Evolutionary conservation across 2,888 invertebrate species (phyloP).

Genomic region (Oligia strigilis): DNA sequence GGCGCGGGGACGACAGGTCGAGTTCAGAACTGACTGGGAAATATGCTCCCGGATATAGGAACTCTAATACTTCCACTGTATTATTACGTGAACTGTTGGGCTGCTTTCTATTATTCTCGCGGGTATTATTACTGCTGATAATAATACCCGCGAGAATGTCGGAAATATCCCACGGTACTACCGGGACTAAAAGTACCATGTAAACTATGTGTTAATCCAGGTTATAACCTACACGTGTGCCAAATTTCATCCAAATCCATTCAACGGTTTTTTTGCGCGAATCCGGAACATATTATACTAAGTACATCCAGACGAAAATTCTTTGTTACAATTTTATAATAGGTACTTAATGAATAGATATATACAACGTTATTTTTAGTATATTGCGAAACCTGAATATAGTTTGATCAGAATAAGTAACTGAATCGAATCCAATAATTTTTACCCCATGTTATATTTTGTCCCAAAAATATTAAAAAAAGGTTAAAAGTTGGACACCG

Average conservation of each 20-base stretch:
- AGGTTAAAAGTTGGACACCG: too few species aligned
- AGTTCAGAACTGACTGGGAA: not conserved
- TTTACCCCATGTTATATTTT: too few species aligned
- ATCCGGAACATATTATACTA: not conserved
- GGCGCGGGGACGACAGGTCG: not conserved
- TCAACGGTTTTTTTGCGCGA: not conserved
- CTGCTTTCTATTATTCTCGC: too few species aligned
- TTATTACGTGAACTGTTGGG: too few species aligned
- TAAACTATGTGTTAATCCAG: not conserved
- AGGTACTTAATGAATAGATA: not conserved
- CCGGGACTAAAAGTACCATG: not conserved
- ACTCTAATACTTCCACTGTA: not conserved
- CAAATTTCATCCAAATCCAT: not conserved
- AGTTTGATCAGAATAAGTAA: too few species aligned
- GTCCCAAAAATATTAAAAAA: too few species aligned
- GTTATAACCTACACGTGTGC: not conserved
- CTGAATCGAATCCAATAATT: too few species aligned
- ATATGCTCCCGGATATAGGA: not conserved
- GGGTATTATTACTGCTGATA: not conserved
- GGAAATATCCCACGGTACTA: not conserved
- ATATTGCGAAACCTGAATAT: too few species aligned
- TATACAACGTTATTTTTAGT: too few species aligned
- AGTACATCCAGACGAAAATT: too few species aligned
- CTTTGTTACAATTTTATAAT: not conserved
- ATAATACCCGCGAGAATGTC: not conserved